Base-by-base conservation (phyloP, 2,888 invertebrate species). In the Nomada ferruginata region DNA sequence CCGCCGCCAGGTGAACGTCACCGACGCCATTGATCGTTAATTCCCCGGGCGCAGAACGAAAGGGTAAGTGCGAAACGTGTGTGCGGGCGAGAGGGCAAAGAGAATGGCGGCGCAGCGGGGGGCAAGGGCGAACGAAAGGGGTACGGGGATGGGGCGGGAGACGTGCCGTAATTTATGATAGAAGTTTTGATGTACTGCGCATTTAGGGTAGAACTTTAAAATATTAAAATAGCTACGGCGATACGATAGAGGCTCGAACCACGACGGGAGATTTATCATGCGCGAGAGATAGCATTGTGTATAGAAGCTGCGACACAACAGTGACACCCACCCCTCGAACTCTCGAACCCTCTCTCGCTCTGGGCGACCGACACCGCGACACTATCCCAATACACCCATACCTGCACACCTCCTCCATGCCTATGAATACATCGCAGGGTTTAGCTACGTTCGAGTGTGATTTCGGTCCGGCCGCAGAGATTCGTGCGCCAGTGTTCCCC, bases 131-230 rank as follows among this genome's bases (percentile, higher is more conserved):
- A 57, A 42, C 42, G 68, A 23, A 73, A 50, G 44, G 65, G 72
- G 26, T 26, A 15, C 18, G 13, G 15, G 64, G 53, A 57, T 50
- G 20, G 61, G 66, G 63, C 69, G 50, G 52, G 73, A 61, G 66
- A 20, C 44, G 26, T 42, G 59, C n/a, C 65, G 82, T 90, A 91
- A 91, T 91, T 91, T 91, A 91, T 89, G 89, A 80, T 82, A 77
- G 77, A 86, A 90, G 91, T 91, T 90, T 90, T 90, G 91, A 91
- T 91, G 84, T 89, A 89, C 84, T 83, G 89, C 89, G 87, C 90
- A 85, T 90, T 91, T 90, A 90, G 90, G 91, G 90, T 88, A 87
- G 87, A 89, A 91, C 85, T 91, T 91, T 91, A 90, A 91, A 91
- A 91, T 91, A 91, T 91, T 91, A 91, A 91, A 91, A 91, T 91